Base-by-base conservation (phyloP, 2,888 invertebrate genomes). In the Agrotis segetum region DNA sequence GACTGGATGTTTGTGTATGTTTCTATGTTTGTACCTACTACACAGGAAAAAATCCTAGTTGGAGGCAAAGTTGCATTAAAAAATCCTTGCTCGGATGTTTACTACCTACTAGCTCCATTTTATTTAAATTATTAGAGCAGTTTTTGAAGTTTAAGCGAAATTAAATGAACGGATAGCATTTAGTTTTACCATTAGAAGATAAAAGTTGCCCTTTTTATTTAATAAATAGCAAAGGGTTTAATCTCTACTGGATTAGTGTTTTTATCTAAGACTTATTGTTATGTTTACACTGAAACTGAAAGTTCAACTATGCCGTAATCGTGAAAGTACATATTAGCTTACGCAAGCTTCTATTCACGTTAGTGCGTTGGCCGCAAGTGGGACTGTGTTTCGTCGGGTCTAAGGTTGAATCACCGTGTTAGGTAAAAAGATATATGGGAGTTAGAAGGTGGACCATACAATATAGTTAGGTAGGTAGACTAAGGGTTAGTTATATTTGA, bases 351-450 rank as follows among this genome's bases (percentile, higher is more conserved):
- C 9, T 50, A 19, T n/a, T 4, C 16, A 21, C 13, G 14, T 16
- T 50, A 47, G 49, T 44, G 55, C 19, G 29, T 55, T 68, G 60
- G n/a, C 55, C 6, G 46, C 60, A 24, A 46, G 17, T 47, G 14
- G 7, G 46, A 56, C 50, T 75, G 50, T 52, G 16, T 24, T 56
- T 24, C 24, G 21, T 56, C 16, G n/a, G 14, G 60, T 67, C 21
- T 44, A 24, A 60, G 49, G 75, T 74, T 74, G 75, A 50, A 13
- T 49, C 44, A 44, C 24, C 40, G 24, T 17, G 19, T 46, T n/a
- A n/a, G 17, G 44, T 60, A 34, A 49, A 74, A 58, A 58, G 46
- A 17, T 49, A 19, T 29, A 47, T 47, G 29, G 5, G 21, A 21
- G 44, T 40, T 75, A 60, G 21, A 67, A 21, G 47, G 13, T 34